phyloP scores from a whole-genome alignment of 1,140 invertebrate species.

The Drosophila auraria region DNA sequence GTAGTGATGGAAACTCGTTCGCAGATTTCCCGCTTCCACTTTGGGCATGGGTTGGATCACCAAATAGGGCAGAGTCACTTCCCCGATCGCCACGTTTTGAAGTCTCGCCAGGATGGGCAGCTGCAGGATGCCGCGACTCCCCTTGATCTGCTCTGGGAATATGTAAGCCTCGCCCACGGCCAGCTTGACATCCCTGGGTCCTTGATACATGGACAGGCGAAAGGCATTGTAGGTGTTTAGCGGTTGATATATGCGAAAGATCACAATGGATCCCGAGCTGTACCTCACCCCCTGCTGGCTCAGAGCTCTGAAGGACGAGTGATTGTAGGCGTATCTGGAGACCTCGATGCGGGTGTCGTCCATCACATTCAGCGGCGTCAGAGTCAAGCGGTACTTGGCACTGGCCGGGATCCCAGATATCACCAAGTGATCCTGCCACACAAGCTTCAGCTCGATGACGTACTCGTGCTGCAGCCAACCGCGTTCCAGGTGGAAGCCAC shows the following conservation, averaged over 20 bases:
- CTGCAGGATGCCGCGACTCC: constrained; percentile 91
- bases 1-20: constrained; percentile 91
- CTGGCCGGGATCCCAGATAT: constrained; percentile 8
- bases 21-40: constrained; percentile 90
- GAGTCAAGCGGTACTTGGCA: constrained; percentile 44
- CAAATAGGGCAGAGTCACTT: constrained; percentile 87
- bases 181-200: constrained; percentile 12
- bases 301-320: constrained; percentile 56
- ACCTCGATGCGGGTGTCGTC: constrained; percentile 64
- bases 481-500: constrained; percentile 88
- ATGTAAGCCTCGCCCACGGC: constrained; percentile 93
- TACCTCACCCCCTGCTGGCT: constrained; percentile 50
- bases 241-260: constrained; percentile 66
- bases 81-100: constrained; percentile 74
- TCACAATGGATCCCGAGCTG: constrained; percentile 42
- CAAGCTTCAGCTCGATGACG: constrained; percentile 93
- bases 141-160: constrained; percentile 65
- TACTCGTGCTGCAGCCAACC: constrained; percentile 90
- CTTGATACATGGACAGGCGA: constrained; percentile 45
- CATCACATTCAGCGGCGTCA: constrained; percentile 50
- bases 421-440: constrained; percentile 62
- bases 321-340: constrained; percentile 59
- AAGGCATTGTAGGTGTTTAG: constrained; percentile 51
- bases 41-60: constrained; percentile 90
- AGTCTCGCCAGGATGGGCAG: constrained; percentile 78